These are phyloP conservation scores for Cheilinus undulatus DNA, from an alignment of 2,113 vertebrate genomes.

Conservation along the genomic window DNA sequence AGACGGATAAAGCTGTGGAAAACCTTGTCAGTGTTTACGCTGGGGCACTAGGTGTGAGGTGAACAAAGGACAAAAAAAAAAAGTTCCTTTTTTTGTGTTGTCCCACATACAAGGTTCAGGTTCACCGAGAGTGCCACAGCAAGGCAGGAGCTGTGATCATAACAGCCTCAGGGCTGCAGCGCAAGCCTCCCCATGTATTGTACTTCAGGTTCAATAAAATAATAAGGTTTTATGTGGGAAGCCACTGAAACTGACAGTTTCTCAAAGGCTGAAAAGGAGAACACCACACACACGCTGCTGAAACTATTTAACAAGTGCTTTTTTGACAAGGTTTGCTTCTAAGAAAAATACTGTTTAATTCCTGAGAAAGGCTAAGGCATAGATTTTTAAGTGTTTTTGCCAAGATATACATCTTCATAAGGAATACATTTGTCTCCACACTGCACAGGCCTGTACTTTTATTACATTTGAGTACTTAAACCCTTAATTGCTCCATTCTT, in stretches of 20 bases:
- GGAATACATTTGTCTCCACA: not conserved
- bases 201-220: conserved; percentile 36
- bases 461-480: conserved; percentile 1
- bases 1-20: conserved; percentile 48
- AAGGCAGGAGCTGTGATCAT: conserved; percentile 47
- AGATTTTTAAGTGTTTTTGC: not conserved
- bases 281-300: conserved; percentile 1
- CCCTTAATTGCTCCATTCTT: conserved; percentile 8
- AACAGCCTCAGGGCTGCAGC: conserved; percentile 34
- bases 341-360: conserved; percentile 10
- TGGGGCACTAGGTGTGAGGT: conserved; percentile 47
- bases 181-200: conserved; percentile 20
- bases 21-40: conserved; percentile 22
- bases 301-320: conserved; percentile 31
- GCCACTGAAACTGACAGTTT: conserved; percentile 25
- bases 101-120: conserved; percentile 46
- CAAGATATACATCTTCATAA: not conserved
- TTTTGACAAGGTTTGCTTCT: conserved; percentile 7
- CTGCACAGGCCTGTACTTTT: not conserved
- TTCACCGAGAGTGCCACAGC: conserved; percentile 53
- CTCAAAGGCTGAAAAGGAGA: conserved; percentile 31
- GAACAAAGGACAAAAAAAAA: conserved; percentile 50
- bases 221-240: conserved; percentile 34
- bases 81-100: conserved; percentile 40
- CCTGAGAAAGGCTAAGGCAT: conserved; percentile 2